Percentiles rank a stretch among this genome's conserved stretches.
phyloP scores from a whole-genome alignment of 2,888 invertebrate genomes.

The Geophilus truncorum region DNA sequence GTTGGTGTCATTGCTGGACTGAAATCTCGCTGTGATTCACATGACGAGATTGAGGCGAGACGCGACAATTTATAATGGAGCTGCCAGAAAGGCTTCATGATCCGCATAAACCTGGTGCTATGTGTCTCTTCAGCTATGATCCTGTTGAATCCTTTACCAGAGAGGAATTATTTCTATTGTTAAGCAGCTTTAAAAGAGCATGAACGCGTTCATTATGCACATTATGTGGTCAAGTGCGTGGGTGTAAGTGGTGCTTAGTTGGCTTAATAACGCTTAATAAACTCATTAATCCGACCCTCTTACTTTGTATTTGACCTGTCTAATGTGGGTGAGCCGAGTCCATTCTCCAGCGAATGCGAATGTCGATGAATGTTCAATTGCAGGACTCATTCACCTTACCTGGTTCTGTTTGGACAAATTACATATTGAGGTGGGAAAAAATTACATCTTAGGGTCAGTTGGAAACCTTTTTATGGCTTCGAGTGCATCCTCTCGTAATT shows the following conservation, averaged over 20 bases:
- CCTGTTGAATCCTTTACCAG: neutral
- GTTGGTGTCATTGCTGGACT: constrained; percentile 21
- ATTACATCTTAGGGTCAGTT: neutral
- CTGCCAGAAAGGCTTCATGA: constrained; percentile 10
- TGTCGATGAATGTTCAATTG: constrained; percentile 5
- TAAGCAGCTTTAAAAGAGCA: constrained; percentile 12
- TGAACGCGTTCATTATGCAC: constrained; percentile 12
- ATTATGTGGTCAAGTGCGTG: constrained; percentile 21
- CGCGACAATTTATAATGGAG: constrained; percentile 11
- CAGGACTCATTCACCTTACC: constrained; percentile 10
- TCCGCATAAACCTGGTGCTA: constrained; percentile 12
- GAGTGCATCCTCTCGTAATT: neutral
- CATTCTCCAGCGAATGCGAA: neutral
- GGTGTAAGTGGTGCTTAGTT: constrained; percentile 17
- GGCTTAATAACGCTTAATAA: constrained; percentile 17
- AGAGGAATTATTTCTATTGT: neutral
- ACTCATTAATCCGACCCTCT: constrained; percentile 19
- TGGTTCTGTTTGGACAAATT: constrained; percentile 3
- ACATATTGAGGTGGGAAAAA: neutral
- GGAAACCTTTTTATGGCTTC: neutral
- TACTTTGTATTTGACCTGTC: neutral
- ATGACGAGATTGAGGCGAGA: constrained; percentile 25
- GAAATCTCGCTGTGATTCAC: constrained; percentile 18
- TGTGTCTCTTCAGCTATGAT: constrained; percentile 1
- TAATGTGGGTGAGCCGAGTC: neutral